Percentiles rank a stretch among this genome's conserved stretches.
phyloP scores from a whole-genome alignment of 2,113 vertebrate species.

The Odocoileus virginianus region DNA sequence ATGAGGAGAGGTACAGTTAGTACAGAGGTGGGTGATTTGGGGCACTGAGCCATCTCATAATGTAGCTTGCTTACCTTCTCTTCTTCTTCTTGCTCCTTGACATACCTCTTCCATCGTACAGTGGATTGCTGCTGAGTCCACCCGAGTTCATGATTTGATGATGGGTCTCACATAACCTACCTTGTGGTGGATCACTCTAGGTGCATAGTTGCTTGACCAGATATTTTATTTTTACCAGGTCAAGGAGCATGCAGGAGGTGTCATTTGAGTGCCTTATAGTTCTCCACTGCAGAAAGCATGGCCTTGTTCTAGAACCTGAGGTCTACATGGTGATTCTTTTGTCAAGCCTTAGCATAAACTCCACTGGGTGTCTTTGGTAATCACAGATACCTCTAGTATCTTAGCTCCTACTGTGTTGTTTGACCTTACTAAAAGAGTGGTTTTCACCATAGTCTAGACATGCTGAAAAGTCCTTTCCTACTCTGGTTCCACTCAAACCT shows the following conservation, averaged over 20 bases:
- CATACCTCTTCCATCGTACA: not conserved
- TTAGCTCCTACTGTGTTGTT: not conserved
- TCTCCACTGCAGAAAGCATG: not conserved
- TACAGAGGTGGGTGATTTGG: not conserved
- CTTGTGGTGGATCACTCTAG: not conserved
- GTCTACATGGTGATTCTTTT: not conserved
- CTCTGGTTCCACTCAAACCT: not conserved
- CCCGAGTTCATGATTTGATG: not conserved
- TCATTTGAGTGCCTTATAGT: not conserved
- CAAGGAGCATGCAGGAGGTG: not conserved
- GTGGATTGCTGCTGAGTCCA: not conserved
- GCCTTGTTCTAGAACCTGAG: not conserved
- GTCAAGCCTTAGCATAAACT: not conserved
- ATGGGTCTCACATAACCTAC: not conserved
- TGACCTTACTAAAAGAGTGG: not conserved
- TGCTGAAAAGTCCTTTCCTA: not conserved
- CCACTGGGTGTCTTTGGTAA: not conserved
- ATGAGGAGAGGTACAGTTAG: not conserved
- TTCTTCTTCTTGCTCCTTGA: not conserved
- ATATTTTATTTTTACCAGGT: not conserved
- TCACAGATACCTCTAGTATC: not conserved
- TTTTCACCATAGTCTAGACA: not conserved
- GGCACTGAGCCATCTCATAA: not conserved
- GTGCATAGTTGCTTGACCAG: not conserved
- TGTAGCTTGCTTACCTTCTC: not conserved